phyloP scores from a whole-genome alignment of 92 coral and sea anemone genomes.

The Pocillopora grandis region DNA sequence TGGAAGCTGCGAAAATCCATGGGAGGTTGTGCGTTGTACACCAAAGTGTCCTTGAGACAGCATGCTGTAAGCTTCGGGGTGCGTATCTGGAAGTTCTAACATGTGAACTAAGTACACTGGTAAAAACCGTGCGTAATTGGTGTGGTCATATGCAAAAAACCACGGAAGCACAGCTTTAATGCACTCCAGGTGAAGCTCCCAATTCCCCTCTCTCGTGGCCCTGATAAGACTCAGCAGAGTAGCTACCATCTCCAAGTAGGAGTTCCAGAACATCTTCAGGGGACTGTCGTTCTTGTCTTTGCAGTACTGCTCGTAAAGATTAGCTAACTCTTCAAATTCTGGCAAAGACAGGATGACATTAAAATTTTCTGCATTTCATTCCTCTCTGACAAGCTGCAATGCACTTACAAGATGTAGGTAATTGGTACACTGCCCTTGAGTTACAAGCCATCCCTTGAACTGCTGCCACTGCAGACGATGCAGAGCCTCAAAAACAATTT shows the following conservation, averaged over 20 bases:
- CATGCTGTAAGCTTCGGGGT: too few species aligned
- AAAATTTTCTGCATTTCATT: slow-evolving; percentile 48
- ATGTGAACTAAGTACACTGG: slow-evolving; percentile 50
- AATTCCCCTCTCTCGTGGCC: slow-evolving; percentile 66
- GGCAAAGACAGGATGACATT: slow-evolving; percentile 46
- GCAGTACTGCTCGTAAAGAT: neutral
- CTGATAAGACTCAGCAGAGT: slow-evolving; percentile 40
- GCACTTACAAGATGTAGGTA: slow-evolving; percentile 20
- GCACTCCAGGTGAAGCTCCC: neutral
- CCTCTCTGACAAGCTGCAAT: neutral
- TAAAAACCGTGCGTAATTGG: slow-evolving; percentile 51
- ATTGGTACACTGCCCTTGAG: slow-evolving; percentile 37
- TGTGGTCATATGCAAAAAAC: slow-evolving; percentile 18
- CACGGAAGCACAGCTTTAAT: too few species aligned
- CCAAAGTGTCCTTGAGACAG: too few species aligned
- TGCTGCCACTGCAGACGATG: slow-evolving; percentile 52
- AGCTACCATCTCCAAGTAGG: slow-evolving; percentile 60
- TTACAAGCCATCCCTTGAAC: slow-evolving; percentile 52
- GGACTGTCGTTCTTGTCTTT: too few species aligned
- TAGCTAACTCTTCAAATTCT: slow-evolving; percentile 30
- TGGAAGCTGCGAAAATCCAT: slow-evolving; percentile 36
- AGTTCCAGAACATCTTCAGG: slow-evolving; percentile 38
- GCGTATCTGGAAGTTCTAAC: slow-evolving; percentile 34
- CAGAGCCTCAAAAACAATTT: slow-evolving; percentile 63
- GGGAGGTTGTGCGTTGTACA: too few species aligned